Conservation (phyloP, 2,797 vertebrate species). For the Triplophysa yarkandensis region DNA sequence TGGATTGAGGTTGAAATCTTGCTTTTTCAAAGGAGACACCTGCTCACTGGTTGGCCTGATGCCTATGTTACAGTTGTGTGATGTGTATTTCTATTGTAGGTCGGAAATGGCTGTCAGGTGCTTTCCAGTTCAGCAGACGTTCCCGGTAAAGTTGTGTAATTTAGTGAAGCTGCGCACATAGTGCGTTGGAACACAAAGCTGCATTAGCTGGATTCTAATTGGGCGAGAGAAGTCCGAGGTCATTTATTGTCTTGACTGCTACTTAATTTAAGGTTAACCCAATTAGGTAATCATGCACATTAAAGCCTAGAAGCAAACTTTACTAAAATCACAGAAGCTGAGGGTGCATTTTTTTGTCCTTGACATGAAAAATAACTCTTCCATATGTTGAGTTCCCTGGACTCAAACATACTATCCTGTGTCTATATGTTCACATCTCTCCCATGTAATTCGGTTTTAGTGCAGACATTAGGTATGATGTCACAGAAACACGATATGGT, state of each 20-base stretch:
- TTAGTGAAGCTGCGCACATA: not conserved
- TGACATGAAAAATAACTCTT: constrained; percentile 20
- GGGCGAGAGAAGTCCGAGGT: constrained; percentile 18
- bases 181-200: constrained; percentile 39
- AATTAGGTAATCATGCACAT: constrained; percentile 49
- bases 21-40: not conserved
- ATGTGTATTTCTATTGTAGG: not conserved
- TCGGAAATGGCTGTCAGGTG: not conserved
- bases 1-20: not conserved
- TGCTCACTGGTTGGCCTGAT: constrained; percentile 2
- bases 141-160: constrained; percentile 8
- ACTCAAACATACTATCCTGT: not conserved
- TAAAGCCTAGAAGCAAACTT: constrained; percentile 26
- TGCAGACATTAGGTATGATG: constrained; percentile 7
- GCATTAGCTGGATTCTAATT: constrained; percentile 38
- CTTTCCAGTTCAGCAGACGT: constrained; percentile 9
- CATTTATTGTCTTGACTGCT: constrained; percentile 39
- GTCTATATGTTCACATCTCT: not conserved
- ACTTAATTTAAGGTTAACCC: constrained; percentile 45
- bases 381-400: constrained; percentile 10
- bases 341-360: constrained; percentile 1
- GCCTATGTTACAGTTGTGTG: constrained; percentile 5
- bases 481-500: constrained; percentile 23
- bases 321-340: not conserved
- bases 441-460: constrained; percentile 8